Evolutionary conservation across 2,888 invertebrate species (phyloP).

Genomic region (Stratiomys singularior): DNA sequence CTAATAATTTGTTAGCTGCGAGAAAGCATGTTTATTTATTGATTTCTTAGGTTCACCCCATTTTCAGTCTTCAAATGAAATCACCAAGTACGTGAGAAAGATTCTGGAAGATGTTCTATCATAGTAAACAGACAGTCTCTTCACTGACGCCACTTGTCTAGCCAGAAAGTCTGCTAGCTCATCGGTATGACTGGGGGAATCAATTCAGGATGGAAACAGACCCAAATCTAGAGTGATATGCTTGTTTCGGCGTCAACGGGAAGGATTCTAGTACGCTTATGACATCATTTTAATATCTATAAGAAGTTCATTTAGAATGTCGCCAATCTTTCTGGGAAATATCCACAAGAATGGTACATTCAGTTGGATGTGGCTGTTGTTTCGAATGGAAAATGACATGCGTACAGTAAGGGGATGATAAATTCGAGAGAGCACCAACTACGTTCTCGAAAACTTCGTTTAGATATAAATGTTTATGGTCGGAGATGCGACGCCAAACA

Average conservation of each 20-base stretch:
- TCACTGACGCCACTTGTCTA: constrained; percentile 49
- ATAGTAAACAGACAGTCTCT: constrained; percentile 7
- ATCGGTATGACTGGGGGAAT: neutral
- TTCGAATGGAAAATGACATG: neutral
- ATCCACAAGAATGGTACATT: neutral
- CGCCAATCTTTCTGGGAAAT: constrained; percentile 11
- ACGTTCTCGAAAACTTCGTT: constrained; percentile 12
- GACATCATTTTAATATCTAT: constrained; percentile 26
- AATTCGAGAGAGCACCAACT: neutral
- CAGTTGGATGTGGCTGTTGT: neutral
- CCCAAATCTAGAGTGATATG: neutral
- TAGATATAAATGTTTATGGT: neutral
- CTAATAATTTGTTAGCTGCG: no score
- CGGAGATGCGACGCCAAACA: constrained; percentile 28
- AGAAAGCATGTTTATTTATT: no score
- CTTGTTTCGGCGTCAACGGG: neutral
- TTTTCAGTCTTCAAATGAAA: no score
- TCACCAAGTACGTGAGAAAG: no score
- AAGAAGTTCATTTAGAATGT: constrained; percentile 24
- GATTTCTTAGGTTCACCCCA: no score
- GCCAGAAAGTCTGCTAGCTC: constrained; percentile 44
- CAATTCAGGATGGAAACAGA: no score
- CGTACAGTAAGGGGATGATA: neutral
- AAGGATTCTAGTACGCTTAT: neutral
- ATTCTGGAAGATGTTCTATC: neutral